A percentile compares a stretch with the other conserved stretches of the same genome.
These are phyloP conservation scores for Cosmorhoe ocellata DNA, from an alignment of 2,888 invertebrate species.

Conservation along the genomic window DNA sequence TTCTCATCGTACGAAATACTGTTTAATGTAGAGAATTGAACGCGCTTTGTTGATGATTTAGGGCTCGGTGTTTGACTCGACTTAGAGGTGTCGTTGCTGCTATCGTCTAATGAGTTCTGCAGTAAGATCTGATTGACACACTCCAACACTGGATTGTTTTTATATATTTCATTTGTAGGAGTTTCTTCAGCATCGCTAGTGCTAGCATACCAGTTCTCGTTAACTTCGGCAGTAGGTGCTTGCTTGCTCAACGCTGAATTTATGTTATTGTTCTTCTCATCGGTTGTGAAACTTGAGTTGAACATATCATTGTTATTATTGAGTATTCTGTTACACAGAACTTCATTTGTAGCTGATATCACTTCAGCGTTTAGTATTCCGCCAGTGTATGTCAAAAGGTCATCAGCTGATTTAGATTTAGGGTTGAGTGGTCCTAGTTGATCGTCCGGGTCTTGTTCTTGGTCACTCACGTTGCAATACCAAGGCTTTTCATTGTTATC, in stretches of 20 bases:
- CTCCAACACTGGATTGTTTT: slow-evolving; percentile 92
- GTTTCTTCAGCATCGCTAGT: slow-evolving; percentile 90
- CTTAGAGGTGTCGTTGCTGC: slow-evolving; percentile 75
- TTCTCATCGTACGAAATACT: slow-evolving; percentile 82
- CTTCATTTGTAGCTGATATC: slow-evolving; percentile 72
- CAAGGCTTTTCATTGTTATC: slow-evolving; percentile 74
- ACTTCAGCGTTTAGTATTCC: slow-evolving; percentile 60
- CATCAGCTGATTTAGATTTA: slow-evolving; percentile 68
- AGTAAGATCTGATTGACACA: slow-evolving; percentile 93
- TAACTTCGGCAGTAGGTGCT: slow-evolving; percentile 71
- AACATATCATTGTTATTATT: slow-evolving; percentile 59
- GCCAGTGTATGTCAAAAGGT: slow-evolving; percentile 59
- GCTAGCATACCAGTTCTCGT: slow-evolving; percentile 91
- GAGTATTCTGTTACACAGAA: slow-evolving; percentile 66
- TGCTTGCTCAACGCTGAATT: slow-evolving; percentile 54
- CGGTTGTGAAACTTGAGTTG: slow-evolving; percentile 44
- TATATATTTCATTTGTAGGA: slow-evolving; percentile 86
- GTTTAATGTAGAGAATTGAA: slow-evolving; percentile 85
- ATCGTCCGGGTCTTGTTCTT: slow-evolving; percentile 73
- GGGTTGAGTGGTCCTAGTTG: slow-evolving; percentile 57
- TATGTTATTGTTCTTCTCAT: slow-evolving; percentile 66
- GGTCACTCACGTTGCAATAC: slow-evolving; percentile 79
- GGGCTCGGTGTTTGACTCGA: slow-evolving; percentile 76
- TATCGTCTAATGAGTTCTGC: slow-evolving; percentile 86
- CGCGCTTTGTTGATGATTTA: slow-evolving; percentile 79